phyloP scores from a whole-genome alignment of 2,888 invertebrate genomes.

The Tanytarsus gracilentus region DNA sequence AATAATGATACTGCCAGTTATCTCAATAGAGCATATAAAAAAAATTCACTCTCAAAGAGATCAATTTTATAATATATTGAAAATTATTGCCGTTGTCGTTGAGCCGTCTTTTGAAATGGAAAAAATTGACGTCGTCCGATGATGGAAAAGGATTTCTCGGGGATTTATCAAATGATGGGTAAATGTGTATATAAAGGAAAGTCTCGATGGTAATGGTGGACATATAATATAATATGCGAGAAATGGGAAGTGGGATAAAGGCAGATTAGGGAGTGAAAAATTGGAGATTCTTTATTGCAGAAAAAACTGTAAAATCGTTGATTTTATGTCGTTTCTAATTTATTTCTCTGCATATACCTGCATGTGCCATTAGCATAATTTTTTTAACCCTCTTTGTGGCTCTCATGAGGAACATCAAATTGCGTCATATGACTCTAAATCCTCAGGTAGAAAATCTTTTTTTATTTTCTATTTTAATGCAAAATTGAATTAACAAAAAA shows the following conservation, averaged over 20 bases:
- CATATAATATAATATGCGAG: conserved; percentile 10
- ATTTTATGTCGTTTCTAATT: not conserved
- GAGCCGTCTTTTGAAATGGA: conserved; percentile 11
- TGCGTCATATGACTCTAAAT: not conserved
- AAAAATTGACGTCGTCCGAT: conserved; percentile 2
- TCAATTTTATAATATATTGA: not conserved
- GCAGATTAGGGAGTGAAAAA: not conserved
- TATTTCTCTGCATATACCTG: not conserved
- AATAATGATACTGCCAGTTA: too few species aligned
- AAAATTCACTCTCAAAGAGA: conserved; percentile 21
- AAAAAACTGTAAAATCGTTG: too few species aligned
- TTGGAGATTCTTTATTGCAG: not conserved
- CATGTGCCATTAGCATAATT: too few species aligned
- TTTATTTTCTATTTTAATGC: not conserved
- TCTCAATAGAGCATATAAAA: conserved; percentile 7
- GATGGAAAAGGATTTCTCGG: conserved; percentile 11
- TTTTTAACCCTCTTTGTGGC: too few species aligned
- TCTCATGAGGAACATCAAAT: too few species aligned
- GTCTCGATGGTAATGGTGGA: conserved; percentile 21
- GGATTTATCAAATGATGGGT: conserved; percentile 24
- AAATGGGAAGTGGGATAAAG: not conserved
- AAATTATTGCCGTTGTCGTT: not conserved
- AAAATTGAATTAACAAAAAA: too few species aligned
- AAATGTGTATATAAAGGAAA: conserved; percentile 17
- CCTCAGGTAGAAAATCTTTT: not conserved